Conservation (phyloP, 2,113 vertebrate genomes). For the Notothenia coriiceps region DNA sequence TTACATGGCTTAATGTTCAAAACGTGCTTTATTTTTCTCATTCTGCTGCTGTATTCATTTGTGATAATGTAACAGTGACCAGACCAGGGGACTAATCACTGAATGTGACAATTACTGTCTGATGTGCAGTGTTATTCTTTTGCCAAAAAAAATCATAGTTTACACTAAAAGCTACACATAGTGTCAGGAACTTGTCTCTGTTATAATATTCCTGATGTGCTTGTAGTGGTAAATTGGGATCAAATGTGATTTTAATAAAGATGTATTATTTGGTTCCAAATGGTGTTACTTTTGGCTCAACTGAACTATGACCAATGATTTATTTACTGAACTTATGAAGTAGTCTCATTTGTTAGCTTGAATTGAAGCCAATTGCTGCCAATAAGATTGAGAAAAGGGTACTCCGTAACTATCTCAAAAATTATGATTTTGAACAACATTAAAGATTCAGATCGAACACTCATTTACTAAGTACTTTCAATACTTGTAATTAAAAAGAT, state of each 20-base stretch:
- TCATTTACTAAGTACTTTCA: too few species aligned
- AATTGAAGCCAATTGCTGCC: too few species aligned
- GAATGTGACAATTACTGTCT: neutral
- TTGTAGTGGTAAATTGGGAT: neutral
- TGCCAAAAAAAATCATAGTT: neutral
- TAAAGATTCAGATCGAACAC: too few species aligned
- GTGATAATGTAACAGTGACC: neutral
- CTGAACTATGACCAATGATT: neutral
- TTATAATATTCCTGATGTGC: neutral
- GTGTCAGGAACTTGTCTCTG: constrained; percentile 17
- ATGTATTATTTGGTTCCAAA: neutral
- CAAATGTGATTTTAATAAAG: constrained; percentile 30
- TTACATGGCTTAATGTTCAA: neutral
- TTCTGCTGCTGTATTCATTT: neutral
- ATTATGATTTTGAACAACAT: too few species aligned
- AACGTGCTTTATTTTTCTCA: neutral
- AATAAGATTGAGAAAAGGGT: too few species aligned
- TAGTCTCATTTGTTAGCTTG: neutral
- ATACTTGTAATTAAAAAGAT: too few species aligned
- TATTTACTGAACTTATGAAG: neutral
- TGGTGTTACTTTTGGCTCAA: neutral
- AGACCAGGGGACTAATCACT: neutral
- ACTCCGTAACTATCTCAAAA: too few species aligned
- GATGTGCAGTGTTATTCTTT: neutral
- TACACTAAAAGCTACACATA: neutral